Evolutionary conservation across 2,888 invertebrate species (phyloP).

Genomic region (Cinara cedri): DNA sequence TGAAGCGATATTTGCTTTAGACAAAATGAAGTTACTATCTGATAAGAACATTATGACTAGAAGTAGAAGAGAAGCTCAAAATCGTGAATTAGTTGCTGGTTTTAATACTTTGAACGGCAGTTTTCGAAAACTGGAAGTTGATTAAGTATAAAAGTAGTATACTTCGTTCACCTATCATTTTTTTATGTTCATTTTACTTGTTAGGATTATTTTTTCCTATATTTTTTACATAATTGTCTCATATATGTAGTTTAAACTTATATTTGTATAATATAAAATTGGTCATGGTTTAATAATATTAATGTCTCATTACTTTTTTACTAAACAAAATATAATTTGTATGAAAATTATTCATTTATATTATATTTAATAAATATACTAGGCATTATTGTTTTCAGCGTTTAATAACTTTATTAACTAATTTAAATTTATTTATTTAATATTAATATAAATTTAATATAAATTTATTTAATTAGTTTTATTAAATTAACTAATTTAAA

Average conservation of each 20-base stretch:
- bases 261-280: neutral
- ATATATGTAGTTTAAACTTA: neutral
- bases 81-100: conserved; percentile 49
- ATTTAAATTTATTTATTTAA: too few species aligned
- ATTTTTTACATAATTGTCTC: neutral
- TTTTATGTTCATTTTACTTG: neutral
- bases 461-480: too few species aligned
- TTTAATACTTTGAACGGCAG: conserved; percentile 59
- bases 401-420: too few species aligned
- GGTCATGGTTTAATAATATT: neutral
- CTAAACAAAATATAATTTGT: too few species aligned
- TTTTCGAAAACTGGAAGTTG: conserved; percentile 61
- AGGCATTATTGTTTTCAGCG: too few species aligned
- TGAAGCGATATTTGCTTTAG: conserved; percentile 70
- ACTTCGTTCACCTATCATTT: neutral
- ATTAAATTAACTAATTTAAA: too few species aligned
- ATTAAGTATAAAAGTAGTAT: conserved; percentile 57
- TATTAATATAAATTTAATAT: too few species aligned
- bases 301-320: too few species aligned
- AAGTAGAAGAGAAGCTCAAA: conserved; percentile 26
- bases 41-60: conserved; percentile 60
- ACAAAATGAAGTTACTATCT: conserved; percentile 71
- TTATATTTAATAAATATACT: too few species aligned
- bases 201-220: neutral
- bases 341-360: too few species aligned